Conservation (phyloP, 2,113 vertebrate genomes). For the Spea bombifrons region DNA sequence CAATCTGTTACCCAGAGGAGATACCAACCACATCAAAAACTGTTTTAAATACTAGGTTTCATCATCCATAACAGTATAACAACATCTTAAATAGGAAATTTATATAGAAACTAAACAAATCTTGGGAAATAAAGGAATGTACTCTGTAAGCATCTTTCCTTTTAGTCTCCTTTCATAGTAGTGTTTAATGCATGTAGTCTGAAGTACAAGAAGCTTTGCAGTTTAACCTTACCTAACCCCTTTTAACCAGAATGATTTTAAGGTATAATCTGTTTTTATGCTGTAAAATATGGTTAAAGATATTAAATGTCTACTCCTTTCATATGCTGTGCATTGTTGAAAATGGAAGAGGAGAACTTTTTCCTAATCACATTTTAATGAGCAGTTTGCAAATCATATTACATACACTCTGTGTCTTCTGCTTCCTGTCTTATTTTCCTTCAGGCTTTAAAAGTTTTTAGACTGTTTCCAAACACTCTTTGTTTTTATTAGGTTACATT, state of each 20-base stretch:
- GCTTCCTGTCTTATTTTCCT: conserved; percentile 36
- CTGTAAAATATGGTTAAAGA: conserved; percentile 27
- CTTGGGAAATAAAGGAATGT: no score
- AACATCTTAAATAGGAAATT: no score
- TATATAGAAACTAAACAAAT: no score
- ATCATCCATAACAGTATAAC: no score
- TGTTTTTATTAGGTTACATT: conserved; percentile 43
- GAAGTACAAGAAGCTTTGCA: conserved; percentile 4
- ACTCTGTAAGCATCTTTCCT: no score
- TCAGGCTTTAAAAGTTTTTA: conserved; percentile 45
- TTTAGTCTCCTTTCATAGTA: not conserved
- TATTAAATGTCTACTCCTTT: conserved; percentile 28
- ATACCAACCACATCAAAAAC: no score
- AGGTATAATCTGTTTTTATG: not conserved
- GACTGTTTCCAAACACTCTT: conserved; percentile 39
- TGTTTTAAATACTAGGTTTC: no score
- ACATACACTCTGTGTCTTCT: conserved; percentile 39
- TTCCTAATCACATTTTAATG: conserved; percentile 47
- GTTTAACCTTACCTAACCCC: conserved; percentile 14
- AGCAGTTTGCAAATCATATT: conserved; percentile 46
- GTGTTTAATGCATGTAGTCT: conserved; percentile 8
- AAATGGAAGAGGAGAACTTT: conserved; percentile 28
- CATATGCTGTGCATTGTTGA: conserved; percentile 21
- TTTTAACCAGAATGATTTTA: conserved; percentile 1
- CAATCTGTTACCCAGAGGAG: no score